Percentiles rank a stretch among this genome's conserved stretches.
phyloP scores from a whole-genome alignment of 2,797 vertebrate genomes.

The Amblyopsis hoosieri region DNA sequence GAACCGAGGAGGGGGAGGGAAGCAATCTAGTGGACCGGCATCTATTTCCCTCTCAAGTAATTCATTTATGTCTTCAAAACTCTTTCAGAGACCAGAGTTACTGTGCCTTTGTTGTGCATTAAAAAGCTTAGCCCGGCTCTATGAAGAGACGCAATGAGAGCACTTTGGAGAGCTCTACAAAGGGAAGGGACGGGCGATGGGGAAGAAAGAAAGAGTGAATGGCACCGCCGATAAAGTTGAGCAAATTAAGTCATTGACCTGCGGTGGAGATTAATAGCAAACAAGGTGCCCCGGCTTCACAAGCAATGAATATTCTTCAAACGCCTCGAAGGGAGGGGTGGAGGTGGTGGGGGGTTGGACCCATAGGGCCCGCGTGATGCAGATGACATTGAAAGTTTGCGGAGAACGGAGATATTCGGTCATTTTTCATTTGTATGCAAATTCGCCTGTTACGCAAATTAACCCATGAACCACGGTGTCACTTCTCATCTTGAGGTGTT shows the following conservation, averaged over 20 bases:
- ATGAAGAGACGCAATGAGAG: constrained; percentile 80
- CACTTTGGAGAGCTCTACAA: constrained; percentile 83
- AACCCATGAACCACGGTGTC: constrained; percentile 95
- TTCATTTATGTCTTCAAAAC: constrained; percentile 85
- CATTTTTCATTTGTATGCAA: constrained; percentile 99
- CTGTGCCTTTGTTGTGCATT: constrained; percentile 78
- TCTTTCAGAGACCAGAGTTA: constrained; percentile 79
- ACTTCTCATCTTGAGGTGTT: constrained; percentile 92
- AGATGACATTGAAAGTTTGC: constrained; percentile 98
- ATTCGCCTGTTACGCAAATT: constrained; percentile 98
- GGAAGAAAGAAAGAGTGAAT: constrained; percentile 74
- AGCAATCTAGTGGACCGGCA: constrained; percentile 61
- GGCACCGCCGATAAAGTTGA: constrained; percentile 89
- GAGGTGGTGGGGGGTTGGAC: constrained; percentile 53
- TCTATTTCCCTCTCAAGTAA: constrained; percentile 81
- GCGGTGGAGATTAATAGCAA: constrained; percentile 93
- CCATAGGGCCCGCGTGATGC: constrained; percentile 86
- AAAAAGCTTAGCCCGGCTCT: constrained; percentile 74
- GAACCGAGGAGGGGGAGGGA: constrained; percentile 28
- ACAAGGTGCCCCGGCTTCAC: constrained; percentile 95
- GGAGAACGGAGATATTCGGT: constrained; percentile 94
- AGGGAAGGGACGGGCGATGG: constrained; percentile 59
- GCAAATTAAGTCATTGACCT: constrained; percentile 97
- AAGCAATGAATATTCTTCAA: constrained; percentile 95
- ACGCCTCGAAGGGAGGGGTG: constrained; percentile 53